These are phyloP conservation scores for Pantherophis guttatus DNA, from an alignment of 2,113 vertebrate genomes.

Conservation along the genomic window DNA sequence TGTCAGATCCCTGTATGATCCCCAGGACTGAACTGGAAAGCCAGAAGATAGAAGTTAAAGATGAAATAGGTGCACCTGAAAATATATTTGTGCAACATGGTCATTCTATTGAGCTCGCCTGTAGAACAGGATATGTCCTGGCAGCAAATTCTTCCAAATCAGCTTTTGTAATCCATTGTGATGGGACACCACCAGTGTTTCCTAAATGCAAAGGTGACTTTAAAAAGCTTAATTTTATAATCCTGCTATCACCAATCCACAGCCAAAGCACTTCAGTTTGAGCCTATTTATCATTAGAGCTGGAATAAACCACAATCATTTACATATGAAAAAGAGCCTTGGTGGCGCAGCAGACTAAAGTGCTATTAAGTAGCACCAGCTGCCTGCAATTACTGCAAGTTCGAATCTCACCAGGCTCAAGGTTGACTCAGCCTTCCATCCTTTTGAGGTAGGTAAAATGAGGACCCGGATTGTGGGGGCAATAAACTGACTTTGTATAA, in stretches of 20 bases:
- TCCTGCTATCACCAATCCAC: background rate
- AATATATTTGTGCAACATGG: background rate
- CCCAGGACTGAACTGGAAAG: background rate
- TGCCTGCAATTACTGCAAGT: too few relatives aligned
- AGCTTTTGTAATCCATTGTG: background rate
- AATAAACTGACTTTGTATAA: too few relatives aligned
- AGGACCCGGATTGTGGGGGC: too few relatives aligned
- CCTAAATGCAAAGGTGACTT: slow-evolving; percentile 5
- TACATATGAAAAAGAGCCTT: background rate
- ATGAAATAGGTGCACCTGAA: background rate
- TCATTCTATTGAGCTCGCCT: background rate
- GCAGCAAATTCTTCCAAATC: background rate
- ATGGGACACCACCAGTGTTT: background rate
- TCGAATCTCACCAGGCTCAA: too few relatives aligned
- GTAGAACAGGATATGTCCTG: background rate
- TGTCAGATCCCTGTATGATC: slow-evolving; percentile 5
- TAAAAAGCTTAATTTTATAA: background rate
- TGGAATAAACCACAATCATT: background rate
- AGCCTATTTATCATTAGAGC: background rate
- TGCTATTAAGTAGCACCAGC: too few relatives aligned
- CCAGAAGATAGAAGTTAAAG: background rate
- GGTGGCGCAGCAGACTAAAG: too few relatives aligned
- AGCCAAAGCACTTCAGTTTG: background rate
- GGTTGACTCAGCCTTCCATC: too few relatives aligned
- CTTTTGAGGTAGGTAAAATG: too few relatives aligned